Evolutionary conservation across 1,140 invertebrate species (phyloP).

Genomic region (Atta cephalotes): DNA sequence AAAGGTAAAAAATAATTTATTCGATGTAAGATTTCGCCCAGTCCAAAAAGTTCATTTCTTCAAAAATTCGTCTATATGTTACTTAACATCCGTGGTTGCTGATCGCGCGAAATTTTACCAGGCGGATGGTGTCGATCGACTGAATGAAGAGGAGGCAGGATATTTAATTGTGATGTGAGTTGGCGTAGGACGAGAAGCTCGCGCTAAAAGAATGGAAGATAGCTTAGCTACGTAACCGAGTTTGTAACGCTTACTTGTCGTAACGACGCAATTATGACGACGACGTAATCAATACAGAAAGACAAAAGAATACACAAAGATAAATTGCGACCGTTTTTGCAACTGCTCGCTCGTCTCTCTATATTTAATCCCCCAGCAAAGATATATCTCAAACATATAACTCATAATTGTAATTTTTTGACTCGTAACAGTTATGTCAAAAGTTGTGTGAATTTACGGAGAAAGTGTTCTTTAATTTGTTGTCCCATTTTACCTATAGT

Average conservation of each 20-base stretch:
- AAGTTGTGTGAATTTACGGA: no score
- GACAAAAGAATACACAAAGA: constrained; percentile 29
- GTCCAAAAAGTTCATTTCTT: neutral
- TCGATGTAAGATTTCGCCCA: neutral
- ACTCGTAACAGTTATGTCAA: no score
- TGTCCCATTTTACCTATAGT: no score
- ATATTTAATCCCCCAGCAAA: no score
- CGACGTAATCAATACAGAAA: constrained; percentile 57
- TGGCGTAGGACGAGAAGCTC: constrained; percentile 52
- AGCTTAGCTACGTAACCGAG: constrained; percentile 52
- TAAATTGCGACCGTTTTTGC: constrained; percentile 8
- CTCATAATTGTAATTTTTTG: no score
- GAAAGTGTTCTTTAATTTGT: no score
- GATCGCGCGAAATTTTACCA: constrained; percentile 32
- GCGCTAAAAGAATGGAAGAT: constrained; percentile 26
- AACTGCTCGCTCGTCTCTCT: neutral
- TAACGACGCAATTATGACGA: constrained; percentile 50
- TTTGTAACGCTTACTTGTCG: constrained; percentile 44
- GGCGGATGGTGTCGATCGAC: constrained; percentile 60
- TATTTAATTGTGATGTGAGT: constrained; percentile 66
- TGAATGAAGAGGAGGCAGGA: constrained; percentile 56
- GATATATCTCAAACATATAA: no score
- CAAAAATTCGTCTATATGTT: neutral
- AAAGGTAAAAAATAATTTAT: neutral
- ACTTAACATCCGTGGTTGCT: constrained; percentile 29